Evolutionary conservation across 2,113 vertebrate species (phyloP).

Genomic region (Cariama cristata): DNA sequence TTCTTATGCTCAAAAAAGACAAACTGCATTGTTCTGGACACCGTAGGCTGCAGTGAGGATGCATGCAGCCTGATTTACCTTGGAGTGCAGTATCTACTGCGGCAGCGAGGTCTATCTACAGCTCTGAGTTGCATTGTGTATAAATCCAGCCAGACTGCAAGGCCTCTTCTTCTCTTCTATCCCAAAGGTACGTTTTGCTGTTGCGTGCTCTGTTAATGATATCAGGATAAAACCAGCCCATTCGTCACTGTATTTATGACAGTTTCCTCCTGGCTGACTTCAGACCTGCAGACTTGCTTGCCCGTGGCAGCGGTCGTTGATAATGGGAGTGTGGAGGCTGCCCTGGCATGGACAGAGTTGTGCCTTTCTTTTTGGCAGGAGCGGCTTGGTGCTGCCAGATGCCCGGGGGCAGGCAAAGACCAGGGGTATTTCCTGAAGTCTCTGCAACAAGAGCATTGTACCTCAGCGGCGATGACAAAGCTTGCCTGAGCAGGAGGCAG

Average conservation of each 20-base stretch:
- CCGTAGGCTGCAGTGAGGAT: background rate
- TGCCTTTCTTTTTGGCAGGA: background rate
- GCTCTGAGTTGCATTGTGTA: background rate
- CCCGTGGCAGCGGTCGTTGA: background rate
- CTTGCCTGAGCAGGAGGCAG: background rate
- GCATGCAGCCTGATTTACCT: background rate
- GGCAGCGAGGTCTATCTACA: background rate
- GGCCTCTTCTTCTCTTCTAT: background rate
- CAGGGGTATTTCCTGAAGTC: too few species aligned
- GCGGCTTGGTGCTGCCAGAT: background rate
- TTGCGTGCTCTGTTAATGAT: background rate
- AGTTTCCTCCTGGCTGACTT: background rate
- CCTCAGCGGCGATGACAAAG: background rate
- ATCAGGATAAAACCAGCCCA: background rate
- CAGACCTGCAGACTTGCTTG: accelerated
- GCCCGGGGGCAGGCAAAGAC: background rate
- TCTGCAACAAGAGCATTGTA: background rate
- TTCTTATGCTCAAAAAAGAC: background rate
- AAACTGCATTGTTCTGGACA: background rate
- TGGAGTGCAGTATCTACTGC: background rate
- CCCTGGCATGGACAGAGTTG: accelerated
- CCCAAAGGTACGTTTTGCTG: background rate
- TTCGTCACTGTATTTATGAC: background rate
- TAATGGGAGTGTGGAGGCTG: background rate
- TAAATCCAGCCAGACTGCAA: background rate